Evolutionary conservation across 2,888 invertebrate species (phyloP), one percentile per base, ranked within the genome.

Genomic region (Pristionchus arcanus): DNA sequence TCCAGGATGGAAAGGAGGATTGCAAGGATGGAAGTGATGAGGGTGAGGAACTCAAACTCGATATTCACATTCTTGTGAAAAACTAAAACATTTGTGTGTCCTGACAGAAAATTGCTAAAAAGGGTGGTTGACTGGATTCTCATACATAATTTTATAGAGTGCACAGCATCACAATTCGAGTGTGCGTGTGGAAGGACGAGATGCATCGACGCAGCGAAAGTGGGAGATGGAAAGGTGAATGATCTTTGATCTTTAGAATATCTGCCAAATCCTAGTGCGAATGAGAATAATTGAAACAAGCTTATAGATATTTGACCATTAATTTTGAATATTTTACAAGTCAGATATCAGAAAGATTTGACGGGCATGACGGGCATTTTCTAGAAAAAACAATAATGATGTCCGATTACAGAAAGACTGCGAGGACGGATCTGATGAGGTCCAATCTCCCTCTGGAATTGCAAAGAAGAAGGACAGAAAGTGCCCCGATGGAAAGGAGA

Each of bases 21-120:
- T 96, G 96, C 92, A 92, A 93, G 31, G 96, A 96, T 93, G 96
- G 96, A 49, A 95, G 95, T 11, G 96, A 96, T 93, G 96, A 96
- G 90, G 91, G 92, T 91, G 19, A n/a, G 71, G 1, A 25, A 2
- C 25, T n/a, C 25, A 25, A 66, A 7, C 15, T n/a, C n/a, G n/a
- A n/a, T n/a, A n/a, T n/a, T n/a, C n/a, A n/a, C 42, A 42, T 42
- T 42, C 42, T 42, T 42, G 42, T 42, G 42, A 42, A 42, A 42
- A 42, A n/a, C n/a, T n/a, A n/a, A n/a, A n/a, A n/a, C n/a, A n/a
- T n/a, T n/a, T n/a, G n/a, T n/a, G n/a, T n/a, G n/a, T n/a, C n/a
- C n/a, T n/a, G n/a, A n/a, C 42, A 9, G 9, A 42, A 42, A 42
- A 42, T 42, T 42, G 42, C 42, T 42, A 42, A 42, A 42, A 42